A percentile compares a stretch with the other conserved stretches of the same genome.
Evolutionary conservation across 1,140 invertebrate species (phyloP).

Genomic region (Drosophila punjabiensis): DNA sequence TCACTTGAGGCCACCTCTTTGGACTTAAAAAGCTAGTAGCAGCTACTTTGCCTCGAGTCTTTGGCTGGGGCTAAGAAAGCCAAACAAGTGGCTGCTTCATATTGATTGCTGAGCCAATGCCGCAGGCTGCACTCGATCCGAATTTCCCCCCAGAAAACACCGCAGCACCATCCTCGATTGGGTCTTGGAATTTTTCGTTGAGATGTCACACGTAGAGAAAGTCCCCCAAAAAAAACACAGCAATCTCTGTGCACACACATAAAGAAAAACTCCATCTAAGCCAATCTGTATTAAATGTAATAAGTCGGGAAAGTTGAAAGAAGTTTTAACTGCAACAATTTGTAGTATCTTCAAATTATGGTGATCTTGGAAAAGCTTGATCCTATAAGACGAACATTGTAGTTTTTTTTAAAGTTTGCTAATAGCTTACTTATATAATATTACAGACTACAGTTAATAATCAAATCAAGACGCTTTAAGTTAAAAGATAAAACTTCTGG

Average conservation of each 20-base stretch:
- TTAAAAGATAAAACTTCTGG: not conserved
- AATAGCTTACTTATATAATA: too few species aligned
- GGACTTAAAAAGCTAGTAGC: conserved; percentile 8
- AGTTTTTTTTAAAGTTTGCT: not conserved
- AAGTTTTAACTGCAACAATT: not conserved
- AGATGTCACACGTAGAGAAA: conserved; percentile 47
- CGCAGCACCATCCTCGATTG: not conserved
- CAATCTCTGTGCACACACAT: conserved; percentile 18
- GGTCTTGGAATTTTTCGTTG: conserved; percentile 63
- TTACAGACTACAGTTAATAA: too few species aligned
- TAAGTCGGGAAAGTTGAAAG: conserved; percentile 2
- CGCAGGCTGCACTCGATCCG: conserved; percentile 25
- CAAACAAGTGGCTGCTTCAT: conserved; percentile 77
- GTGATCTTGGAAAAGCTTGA: not conserved
- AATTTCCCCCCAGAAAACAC: not conserved
- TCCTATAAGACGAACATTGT: not conserved
- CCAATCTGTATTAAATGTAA: conserved; percentile 7
- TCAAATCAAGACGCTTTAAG: too few species aligned
- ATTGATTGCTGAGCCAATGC: conserved; percentile 70
- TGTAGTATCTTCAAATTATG: not conserved
- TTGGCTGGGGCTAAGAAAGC: conserved; percentile 60
- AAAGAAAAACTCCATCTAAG: conserved; percentile 10
- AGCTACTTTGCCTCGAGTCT: conserved; percentile 55
- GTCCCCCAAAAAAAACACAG: not conserved
- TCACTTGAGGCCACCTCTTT: conserved; percentile 55